Evolutionary conservation across 92 coral and sea anemone genomes (phyloP), one percentile per base, ranked within the genome.

Genomic region (Muricea muricata): DNA sequence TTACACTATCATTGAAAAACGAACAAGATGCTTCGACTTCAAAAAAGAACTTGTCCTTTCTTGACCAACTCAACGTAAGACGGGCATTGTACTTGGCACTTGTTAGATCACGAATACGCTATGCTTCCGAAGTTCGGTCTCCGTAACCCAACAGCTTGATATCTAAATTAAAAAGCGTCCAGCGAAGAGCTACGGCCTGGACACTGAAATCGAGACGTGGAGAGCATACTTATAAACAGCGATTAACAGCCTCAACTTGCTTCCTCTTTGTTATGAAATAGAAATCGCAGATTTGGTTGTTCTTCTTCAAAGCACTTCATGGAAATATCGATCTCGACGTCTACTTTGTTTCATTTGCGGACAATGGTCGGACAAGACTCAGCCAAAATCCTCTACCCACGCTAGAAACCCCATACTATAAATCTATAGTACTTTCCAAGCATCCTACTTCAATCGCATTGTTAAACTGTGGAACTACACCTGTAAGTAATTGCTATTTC

Each of bases 121-220:
- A 84, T 75, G 84, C 74, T 20, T 75, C 84, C 7, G 84, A 29
- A 32, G 84, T 84, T 20, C 75, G 72, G 88, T 84, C 88, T 57
- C 87, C 54, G 24, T 50, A 33, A 9, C 9, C 65, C 65, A 55
- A 13, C 65, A 55, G n/a, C 9, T 21, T 21, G n/a, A 55, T 55
- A 55, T n/a, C 65, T 10, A 60, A 71, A 58, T 23, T 73, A 33
- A 50, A 61, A 50, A 39, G 67, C n/a, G 75, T 39, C 67, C 87
- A 83, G 47, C 39, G 87, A 57, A 82, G 48, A 35, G 86, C 89
- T 30, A 85, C 89, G 39, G 67, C 85, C 33, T 86, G 87, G 86
- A 63, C 80, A 45, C 60, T 79, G 65, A 79, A 75, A 72, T 60
- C 86, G 54, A 50, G 55, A 46, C 31, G 80, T 8, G 89, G 65